Conservation (phyloP, 2,113 vertebrate species). For the Emydocephalus ijimae region DNA sequence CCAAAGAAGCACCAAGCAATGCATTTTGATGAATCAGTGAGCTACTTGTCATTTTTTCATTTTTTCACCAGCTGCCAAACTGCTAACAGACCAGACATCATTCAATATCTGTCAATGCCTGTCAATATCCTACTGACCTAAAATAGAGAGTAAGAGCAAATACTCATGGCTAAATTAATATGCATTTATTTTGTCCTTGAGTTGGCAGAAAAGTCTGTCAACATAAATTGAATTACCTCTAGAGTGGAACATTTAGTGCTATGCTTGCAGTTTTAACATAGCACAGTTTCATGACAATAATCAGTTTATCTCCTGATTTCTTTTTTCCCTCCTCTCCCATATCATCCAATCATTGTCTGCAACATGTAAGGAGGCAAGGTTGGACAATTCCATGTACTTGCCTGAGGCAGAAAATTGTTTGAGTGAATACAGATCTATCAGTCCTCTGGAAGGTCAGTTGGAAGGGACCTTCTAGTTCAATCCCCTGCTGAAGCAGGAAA, state of each 20-base stretch:
- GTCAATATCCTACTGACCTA: slow-evolving; percentile 5
- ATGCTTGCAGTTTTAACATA: neutral
- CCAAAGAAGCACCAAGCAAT: neutral
- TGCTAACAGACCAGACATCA: slow-evolving; percentile 15
- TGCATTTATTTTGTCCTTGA: neutral
- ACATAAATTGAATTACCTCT: neutral
- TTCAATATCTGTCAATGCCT: neutral
- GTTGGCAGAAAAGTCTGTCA: neutral
- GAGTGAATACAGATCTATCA: neutral
- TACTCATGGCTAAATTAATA: neutral
- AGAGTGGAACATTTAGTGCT: neutral
- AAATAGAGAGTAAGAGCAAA: neutral
- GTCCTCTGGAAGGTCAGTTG: neutral
- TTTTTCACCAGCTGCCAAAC: neutral
- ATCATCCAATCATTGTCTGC: neutral
- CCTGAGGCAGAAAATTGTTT: neutral
- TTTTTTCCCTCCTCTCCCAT: neutral
- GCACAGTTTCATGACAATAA: neutral
- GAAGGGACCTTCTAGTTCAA: neutral
- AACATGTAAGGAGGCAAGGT: neutral
- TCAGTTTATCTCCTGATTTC: neutral
- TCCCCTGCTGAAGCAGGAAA: neutral
- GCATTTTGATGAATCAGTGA: neutral
- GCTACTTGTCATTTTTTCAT: neutral
- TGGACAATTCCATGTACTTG: neutral